Evolutionary conservation across 2,888 invertebrate genomes (phyloP).

Genomic region (Flexamia atlantica): DNA sequence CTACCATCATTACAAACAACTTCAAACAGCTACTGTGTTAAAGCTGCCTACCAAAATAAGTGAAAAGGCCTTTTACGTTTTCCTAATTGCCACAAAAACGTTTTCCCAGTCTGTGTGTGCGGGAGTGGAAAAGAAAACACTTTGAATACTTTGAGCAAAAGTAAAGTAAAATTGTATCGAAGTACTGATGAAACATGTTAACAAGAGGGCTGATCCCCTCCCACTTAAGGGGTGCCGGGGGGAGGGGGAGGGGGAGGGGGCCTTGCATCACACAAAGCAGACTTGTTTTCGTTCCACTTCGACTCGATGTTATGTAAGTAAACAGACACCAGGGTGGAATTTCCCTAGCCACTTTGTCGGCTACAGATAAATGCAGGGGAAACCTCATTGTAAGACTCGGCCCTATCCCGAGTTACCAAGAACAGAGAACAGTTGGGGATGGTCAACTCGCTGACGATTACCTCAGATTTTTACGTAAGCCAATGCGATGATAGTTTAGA

Average conservation of each 20-base stretch:
- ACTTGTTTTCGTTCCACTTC: slow-evolving; percentile 57
- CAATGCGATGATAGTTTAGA: too few species aligned
- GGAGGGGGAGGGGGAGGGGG: neutral
- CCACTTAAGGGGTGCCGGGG: neutral
- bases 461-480: too few species aligned
- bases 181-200: slow-evolving; percentile 52
- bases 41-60: neutral
- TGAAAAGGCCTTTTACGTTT: neutral
- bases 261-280: slow-evolving; percentile 56
- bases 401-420: neutral
- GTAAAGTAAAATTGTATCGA: slow-evolving; percentile 51
- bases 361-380: slow-evolving; percentile 1
- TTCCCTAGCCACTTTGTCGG: slow-evolving; percentile 58
- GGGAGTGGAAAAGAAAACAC: slow-evolving; percentile 42
- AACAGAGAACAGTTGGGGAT: too few species aligned
- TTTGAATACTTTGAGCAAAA: slow-evolving; percentile 46
- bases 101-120: neutral
- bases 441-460: too few species aligned
- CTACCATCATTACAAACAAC: too few species aligned
- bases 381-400: neutral
- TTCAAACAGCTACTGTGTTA: too few species aligned
- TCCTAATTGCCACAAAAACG: slow-evolving; percentile 1
- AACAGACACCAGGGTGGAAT: slow-evolving; percentile 46
- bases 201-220: neutral
- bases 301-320: slow-evolving; percentile 55